These are phyloP conservation scores for Malurus splendens DNA, from an alignment of 2,797 vertebrate genomes.

Conservation along the genomic window DNA sequence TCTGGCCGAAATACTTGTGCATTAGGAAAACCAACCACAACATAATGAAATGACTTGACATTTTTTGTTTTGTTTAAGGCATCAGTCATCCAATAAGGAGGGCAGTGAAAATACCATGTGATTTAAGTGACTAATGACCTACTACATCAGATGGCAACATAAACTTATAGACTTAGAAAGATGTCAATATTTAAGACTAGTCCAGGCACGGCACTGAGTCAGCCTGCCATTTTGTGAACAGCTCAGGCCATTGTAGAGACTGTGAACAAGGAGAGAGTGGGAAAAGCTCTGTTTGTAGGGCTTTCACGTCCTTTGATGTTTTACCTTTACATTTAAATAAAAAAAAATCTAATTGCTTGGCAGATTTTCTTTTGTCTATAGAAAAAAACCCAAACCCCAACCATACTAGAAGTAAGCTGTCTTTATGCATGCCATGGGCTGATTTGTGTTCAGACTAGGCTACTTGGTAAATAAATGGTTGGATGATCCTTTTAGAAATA, in stretches of 20 bases:
- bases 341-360: background rate
- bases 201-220: fast-evolving
- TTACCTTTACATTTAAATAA: background rate
- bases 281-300: background rate
- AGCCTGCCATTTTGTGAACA: background rate
- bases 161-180: background rate
- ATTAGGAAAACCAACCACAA: background rate
- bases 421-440: background rate
- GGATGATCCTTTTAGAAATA: background rate
- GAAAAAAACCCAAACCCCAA: fast-evolving
- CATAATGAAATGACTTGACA: background rate
- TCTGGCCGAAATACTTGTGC: background rate
- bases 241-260: background rate
- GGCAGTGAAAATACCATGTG: background rate
- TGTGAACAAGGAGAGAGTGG: background rate
- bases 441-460: background rate
- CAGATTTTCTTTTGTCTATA: background rate
- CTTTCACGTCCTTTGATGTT: background rate
- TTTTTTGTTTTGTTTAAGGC: background rate
- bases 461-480: background rate
- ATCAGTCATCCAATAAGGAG: background rate
- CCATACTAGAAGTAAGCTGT: background rate
- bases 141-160: background rate
- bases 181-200: background rate
- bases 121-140: background rate